These are phyloP conservation scores for Acrocephalus scirpaceus DNA, from an alignment of 2,797 vertebrate genomes.

Conservation along the genomic window DNA sequence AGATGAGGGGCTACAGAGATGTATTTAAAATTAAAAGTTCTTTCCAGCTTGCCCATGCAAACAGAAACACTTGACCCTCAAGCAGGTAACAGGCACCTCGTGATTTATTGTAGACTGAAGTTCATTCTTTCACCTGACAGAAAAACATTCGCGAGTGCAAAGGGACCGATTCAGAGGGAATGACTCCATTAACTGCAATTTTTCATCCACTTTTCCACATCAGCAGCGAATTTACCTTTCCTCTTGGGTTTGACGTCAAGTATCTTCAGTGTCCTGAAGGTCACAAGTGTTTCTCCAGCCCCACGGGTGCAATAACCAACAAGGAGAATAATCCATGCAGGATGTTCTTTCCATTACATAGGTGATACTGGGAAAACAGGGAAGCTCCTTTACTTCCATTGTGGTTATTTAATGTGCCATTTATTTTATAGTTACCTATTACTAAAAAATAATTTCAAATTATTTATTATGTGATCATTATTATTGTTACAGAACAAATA, in stretches of 20 bases:
- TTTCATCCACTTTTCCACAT: background rate
- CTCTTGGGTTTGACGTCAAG: accelerated
- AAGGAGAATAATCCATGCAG: background rate
- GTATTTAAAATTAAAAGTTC: background rate
- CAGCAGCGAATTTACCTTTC: background rate
- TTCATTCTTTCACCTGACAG: background rate
- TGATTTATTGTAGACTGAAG: background rate
- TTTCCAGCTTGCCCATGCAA: background rate
- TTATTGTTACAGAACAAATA: background rate
- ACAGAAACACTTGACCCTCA: background rate
- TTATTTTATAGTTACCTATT: background rate
- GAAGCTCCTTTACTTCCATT: background rate
- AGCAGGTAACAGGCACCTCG: background rate
- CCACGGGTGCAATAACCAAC: accelerated
- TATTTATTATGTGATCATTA: no score
- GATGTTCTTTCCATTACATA: background rate
- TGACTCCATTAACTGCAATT: background rate
- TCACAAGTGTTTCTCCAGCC: background rate
- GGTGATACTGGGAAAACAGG: background rate
- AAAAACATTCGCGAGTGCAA: background rate
- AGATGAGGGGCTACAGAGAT: background rate
- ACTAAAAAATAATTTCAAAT: background rate
- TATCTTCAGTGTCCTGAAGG: background rate
- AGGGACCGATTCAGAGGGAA: background rate
- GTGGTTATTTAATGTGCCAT: background rate